Conservation (phyloP, 2,797 vertebrate species). For the Gymnothorax javanicus region DNA sequence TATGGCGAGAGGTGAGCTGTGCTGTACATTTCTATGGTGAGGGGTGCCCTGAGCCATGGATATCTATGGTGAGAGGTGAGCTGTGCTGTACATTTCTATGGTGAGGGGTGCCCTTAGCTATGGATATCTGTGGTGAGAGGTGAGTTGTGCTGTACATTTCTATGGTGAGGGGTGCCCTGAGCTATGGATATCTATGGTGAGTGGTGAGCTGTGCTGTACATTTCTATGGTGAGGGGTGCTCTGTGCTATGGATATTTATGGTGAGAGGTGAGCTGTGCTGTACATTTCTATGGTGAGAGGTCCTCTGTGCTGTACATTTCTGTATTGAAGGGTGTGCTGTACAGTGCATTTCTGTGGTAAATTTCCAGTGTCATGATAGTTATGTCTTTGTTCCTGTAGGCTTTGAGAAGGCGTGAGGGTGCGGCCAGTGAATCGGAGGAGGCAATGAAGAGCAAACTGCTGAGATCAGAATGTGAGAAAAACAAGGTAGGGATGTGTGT, state of each 20-base stretch:
- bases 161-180: not conserved
- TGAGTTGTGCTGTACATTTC: not conserved
- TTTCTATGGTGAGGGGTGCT: not conserved
- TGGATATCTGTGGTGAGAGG: too few species aligned
- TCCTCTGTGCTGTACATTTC: not conserved
- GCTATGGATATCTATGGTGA: not conserved
- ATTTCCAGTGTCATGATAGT: not conserved
- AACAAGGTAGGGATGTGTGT: slow-evolving; percentile 68
- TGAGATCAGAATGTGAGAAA: slow-evolving; percentile 80
- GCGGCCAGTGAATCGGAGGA: slow-evolving; percentile 71
- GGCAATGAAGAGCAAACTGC: slow-evolving; percentile 70
- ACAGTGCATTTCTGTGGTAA: not conserved
- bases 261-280: slow-evolving; percentile 10
- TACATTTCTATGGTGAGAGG: slow-evolving; percentile 20
- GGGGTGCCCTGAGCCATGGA: not conserved
- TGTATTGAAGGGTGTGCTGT: not conserved
- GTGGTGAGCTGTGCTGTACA: not conserved
- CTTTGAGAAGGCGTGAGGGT: slow-evolving; percentile 70
- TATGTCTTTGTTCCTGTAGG: slow-evolving; percentile 60
- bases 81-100: not conserved
- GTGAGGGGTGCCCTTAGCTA: too few species aligned
- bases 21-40: not conserved
- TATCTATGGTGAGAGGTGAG: not conserved
- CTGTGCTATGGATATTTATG: not conserved
- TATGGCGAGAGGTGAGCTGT: not conserved